A percentile compares a stretch with the other conserved stretches of the same genome.
These are phyloP conservation scores for Drosophila ochracea DNA, from an alignment of 2,888 invertebrate genomes.

Conservation along the genomic window DNA sequence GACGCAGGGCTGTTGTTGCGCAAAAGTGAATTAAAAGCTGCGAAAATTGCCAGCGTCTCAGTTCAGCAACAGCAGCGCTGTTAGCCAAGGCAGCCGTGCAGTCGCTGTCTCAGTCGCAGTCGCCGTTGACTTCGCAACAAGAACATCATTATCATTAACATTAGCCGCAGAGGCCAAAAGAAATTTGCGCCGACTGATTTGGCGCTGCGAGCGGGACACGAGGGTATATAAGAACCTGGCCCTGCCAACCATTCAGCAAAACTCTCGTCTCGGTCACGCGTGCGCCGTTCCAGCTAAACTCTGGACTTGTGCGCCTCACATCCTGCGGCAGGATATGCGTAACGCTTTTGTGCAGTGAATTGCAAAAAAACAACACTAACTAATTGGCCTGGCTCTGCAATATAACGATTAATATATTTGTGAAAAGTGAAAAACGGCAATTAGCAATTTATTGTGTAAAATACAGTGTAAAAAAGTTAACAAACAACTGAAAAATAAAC, in stretches of 20 bases:
- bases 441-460: slow-evolving; percentile 1
- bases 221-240: slow-evolving; percentile 85
- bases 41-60: slow-evolving; percentile 38
- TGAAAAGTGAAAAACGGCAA: slow-evolving; percentile 9
- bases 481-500: background rate
- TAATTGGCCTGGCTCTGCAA: background rate
- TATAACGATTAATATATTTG: background rate
- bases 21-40: slow-evolving; percentile 60
- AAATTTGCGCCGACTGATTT: slow-evolving; percentile 60
- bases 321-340: slow-evolving; percentile 66
- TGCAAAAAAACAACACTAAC: slow-evolving; percentile 10
- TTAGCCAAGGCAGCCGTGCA: slow-evolving; percentile 35
- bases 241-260: slow-evolving; percentile 76
- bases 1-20: slow-evolving; percentile 49
- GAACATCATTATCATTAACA: slow-evolving; percentile 57
- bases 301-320: slow-evolving; percentile 25
- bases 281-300: slow-evolving; percentile 69
- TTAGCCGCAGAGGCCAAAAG: slow-evolving; percentile 55
- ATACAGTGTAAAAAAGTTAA: slow-evolving; percentile 8
- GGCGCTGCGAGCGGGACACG: slow-evolving; percentile 64
- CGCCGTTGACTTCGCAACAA: slow-evolving; percentile 32
- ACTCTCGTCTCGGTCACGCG: slow-evolving; percentile 79
- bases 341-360: slow-evolving; percentile 30
- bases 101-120: slow-evolving; percentile 47
- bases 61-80: slow-evolving; percentile 20